Evolutionary conservation across 2,797 vertebrate species (phyloP).

Genomic region (Pristis pectinata): DNA sequence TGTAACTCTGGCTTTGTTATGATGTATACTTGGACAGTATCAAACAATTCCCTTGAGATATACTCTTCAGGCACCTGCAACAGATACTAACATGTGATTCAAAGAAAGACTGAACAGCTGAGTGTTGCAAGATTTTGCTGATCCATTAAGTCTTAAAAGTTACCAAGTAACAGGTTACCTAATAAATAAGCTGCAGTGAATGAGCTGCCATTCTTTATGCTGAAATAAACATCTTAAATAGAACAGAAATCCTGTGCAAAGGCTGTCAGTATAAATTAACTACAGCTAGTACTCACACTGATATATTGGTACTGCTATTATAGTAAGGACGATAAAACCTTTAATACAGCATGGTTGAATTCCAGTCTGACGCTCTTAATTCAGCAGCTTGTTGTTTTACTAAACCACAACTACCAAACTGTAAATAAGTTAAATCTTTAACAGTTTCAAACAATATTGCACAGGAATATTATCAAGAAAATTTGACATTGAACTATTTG

Average conservation of each 20-base stretch:
- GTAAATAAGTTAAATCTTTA: neutral
- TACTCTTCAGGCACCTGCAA: conserved; percentile 93
- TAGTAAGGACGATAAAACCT: neutral
- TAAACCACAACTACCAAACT: neutral
- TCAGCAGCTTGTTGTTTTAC: neutral
- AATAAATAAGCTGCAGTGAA: neutral
- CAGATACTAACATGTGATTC: neutral
- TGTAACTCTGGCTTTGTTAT: conserved; percentile 97
- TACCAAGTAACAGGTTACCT: neutral
- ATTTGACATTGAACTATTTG: too few relatives aligned
- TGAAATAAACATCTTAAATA: neutral
- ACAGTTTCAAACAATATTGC: too few relatives aligned
- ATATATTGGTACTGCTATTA: neutral
- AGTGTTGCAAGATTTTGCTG: neutral
- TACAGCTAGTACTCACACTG: too few relatives aligned
- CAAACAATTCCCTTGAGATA: conserved; percentile 93
- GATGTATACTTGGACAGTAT: conserved; percentile 96
- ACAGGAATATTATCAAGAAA: too few relatives aligned
- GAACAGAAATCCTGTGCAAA: neutral
- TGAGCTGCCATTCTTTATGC: neutral
- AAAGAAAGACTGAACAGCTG: neutral
- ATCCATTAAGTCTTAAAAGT: neutral
- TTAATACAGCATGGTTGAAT: neutral
- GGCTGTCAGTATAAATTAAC: neutral
- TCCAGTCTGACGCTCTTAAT: neutral